These are phyloP conservation scores for Nesogale talazaci DNA, from an alignment of 2,113 vertebrate species.

Conservation along the genomic window DNA sequence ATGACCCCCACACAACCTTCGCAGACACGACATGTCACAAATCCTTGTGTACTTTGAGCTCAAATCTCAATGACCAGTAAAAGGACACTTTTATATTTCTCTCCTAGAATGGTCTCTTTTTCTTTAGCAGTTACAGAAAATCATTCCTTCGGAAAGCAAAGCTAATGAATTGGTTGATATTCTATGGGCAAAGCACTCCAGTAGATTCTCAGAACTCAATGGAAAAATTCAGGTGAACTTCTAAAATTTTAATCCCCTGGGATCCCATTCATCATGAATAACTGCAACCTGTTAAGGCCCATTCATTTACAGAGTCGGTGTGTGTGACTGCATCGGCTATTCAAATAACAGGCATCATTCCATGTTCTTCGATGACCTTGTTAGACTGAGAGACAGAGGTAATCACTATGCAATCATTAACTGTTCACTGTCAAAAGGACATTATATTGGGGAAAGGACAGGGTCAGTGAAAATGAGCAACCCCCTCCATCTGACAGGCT, in stretches of 20 bases:
- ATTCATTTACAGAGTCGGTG: not conserved
- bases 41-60: conserved; percentile 48
- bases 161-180: conserved; percentile 58
- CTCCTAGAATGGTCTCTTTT: conserved; percentile 33
- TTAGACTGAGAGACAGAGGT: not conserved
- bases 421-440: not conserved
- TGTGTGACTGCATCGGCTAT: not conserved
- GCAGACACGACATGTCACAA: no score
- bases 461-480: not conserved
- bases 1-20: no score
- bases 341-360: conserved; percentile 28
- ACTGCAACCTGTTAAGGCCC: conserved; percentile 5
- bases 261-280: conserved; percentile 35
- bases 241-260: conserved; percentile 42
- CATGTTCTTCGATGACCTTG: not conserved
- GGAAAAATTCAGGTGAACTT: conserved; percentile 22
- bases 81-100: conserved; percentile 49
- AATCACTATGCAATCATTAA: not conserved
- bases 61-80: conserved; percentile 65
- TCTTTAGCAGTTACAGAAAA: conserved; percentile 61
- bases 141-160: conserved; percentile 46
- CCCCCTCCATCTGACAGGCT: not conserved
- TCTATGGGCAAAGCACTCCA: not conserved
- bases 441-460: not conserved
- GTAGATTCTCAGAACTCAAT: conserved; percentile 42